phyloP scores from a whole-genome alignment of 2,113 vertebrate species.

The Apodemus speciosus region DNA sequence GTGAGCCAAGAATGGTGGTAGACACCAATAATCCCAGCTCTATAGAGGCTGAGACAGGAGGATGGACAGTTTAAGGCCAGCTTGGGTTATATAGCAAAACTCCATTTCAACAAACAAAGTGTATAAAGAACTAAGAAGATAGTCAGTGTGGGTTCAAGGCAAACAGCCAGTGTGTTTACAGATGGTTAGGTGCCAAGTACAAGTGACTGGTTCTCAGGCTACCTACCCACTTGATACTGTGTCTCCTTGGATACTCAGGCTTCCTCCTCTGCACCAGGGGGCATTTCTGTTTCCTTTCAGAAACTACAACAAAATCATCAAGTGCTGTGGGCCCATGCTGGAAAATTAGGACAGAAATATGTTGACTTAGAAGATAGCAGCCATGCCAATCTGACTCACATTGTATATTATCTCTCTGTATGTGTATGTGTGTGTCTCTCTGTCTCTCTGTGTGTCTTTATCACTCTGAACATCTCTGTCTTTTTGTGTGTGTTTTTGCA shows the following conservation, averaged over 20 bases:
- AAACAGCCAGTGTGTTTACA: neutral
- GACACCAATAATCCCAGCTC: neutral
- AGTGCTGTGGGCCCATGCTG: neutral
- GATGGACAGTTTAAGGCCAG: neutral
- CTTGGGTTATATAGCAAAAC: neutral
- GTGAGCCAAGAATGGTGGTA: neutral
- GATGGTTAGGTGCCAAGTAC: neutral
- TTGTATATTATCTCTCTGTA: neutral
- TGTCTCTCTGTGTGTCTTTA: neutral
- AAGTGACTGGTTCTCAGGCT: neutral
- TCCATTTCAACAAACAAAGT: neutral
- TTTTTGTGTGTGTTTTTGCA: neutral
- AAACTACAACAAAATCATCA: neutral
- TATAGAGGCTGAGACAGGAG: neutral
- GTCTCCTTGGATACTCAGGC: no score
- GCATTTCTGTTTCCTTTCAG: neutral
- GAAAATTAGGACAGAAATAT: neutral
- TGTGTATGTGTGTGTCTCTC: neutral
- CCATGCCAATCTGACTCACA: neutral
- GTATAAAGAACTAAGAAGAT: neutral
- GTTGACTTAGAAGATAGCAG: neutral
- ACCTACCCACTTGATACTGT: neutral
- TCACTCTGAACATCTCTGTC: neutral
- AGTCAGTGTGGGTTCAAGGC: neutral
- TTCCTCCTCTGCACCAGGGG: neutral